Conservation (phyloP, 1,140 invertebrate species). For the Cotesia glomerata region DNA sequence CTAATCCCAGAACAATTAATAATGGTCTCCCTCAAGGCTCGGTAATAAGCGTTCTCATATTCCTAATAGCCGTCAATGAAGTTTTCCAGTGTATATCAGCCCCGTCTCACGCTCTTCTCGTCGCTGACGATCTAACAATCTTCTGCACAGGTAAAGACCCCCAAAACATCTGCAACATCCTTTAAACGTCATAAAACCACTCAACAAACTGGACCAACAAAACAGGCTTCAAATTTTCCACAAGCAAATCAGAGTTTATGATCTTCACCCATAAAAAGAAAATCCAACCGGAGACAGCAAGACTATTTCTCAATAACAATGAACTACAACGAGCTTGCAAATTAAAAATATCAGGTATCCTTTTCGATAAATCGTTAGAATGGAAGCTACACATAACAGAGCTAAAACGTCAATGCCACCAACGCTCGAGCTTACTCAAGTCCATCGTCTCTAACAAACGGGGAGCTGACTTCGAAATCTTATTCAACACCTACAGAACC, state of each 20-base stretch:
- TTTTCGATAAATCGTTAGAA: constrained; percentile 12
- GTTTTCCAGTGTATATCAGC: too few relatives aligned
- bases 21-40: too few relatives aligned
- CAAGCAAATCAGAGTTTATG: not conserved
- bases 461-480: constrained; percentile 25
- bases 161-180: too few relatives aligned
- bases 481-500: constrained; percentile 34
- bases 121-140: too few relatives aligned
- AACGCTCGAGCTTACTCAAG: constrained; percentile 31
- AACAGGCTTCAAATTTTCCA: not conserved
- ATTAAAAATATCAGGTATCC: not conserved
- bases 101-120: too few relatives aligned
- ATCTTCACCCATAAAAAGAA: not conserved
- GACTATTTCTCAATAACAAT: not conserved
- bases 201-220: too few relatives aligned
- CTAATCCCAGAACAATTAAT: too few relatives aligned
- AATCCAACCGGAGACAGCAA: not conserved
- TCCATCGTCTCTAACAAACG: not conserved
- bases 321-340: not conserved
- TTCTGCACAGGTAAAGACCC: too few relatives aligned
- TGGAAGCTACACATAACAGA: constrained; percentile 30
- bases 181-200: too few relatives aligned
- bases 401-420: constrained; percentile 29
- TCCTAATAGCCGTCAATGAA: too few relatives aligned
- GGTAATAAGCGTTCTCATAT: too few relatives aligned